Evolutionary conservation across 2,113 vertebrate species (phyloP).

Genomic region (Lycaon pictus): DNA sequence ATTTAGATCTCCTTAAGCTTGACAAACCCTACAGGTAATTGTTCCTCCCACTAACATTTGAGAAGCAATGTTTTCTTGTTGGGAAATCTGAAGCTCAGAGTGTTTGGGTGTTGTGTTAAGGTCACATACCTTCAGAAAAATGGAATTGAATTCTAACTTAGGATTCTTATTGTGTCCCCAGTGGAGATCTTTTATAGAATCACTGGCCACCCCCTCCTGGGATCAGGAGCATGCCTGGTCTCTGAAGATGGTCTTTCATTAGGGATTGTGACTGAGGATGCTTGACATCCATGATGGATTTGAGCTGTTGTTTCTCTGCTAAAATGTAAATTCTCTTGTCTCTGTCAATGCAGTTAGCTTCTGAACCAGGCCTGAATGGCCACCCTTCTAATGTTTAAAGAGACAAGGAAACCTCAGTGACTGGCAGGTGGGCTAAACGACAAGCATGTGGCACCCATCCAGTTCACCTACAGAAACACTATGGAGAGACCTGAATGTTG

Average conservation of each 20-base stretch:
- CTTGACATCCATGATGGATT: background rate
- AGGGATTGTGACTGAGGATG: background rate
- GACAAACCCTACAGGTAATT: background rate
- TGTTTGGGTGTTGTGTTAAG: background rate
- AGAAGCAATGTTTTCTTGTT: constrained; percentile 34
- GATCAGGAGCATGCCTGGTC: background rate
- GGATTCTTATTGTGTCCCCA: background rate
- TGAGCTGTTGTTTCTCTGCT: background rate
- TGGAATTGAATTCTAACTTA: background rate
- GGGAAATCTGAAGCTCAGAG: background rate
- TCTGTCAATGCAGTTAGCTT: background rate
- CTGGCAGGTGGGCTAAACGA: background rate
- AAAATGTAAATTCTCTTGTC: background rate
- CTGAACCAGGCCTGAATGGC: background rate
- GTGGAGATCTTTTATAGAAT: background rate
- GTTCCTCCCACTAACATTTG: background rate
- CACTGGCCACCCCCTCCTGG: background rate
- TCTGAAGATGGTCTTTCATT: background rate
- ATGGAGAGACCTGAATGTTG: background rate
- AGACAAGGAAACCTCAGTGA: constrained; percentile 28
- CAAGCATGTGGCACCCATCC: background rate
- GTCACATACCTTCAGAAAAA: background rate
- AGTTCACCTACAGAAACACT: background rate
- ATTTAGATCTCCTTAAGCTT: background rate
- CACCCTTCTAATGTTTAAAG: background rate